These are phyloP conservation scores for Drosophila kambysellisi DNA, from an alignment of 2,888 invertebrate genomes.

Conservation along the genomic window DNA sequence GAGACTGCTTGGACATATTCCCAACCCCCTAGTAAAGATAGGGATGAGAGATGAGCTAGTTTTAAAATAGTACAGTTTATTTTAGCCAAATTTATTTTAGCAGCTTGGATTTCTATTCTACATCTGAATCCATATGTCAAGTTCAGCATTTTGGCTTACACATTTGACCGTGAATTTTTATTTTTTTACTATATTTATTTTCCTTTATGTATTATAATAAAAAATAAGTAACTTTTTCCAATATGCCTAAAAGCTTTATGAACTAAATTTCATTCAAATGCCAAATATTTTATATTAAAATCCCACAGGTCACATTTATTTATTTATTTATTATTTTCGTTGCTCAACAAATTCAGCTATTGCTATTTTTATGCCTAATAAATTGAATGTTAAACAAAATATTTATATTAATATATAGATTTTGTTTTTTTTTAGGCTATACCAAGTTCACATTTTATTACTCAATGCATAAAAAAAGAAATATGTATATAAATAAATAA, in stretches of 20 bases:
- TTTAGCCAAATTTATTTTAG: neutral
- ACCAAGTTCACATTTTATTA: slow-evolving; percentile 33
- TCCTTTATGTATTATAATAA: neutral
- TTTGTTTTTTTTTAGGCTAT: neutral
- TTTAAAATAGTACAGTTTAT: neutral
- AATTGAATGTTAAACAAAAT: neutral
- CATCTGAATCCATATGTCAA: neutral
- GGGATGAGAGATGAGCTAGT: neutral
- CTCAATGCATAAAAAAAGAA: slow-evolving; percentile 44
- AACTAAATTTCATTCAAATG: neutral
- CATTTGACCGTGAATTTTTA: neutral
- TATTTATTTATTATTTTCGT: neutral
- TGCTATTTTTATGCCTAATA: neutral
- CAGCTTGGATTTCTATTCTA: neutral
- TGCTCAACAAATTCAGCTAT: neutral
- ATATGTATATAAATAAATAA: slow-evolving; percentile 17
- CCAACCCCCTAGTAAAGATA: no score
- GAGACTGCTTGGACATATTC: neutral
- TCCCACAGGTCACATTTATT: neutral
- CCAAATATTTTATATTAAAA: neutral
- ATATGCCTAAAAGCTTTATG: neutral
- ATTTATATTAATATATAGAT: neutral
- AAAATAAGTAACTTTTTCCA: neutral
- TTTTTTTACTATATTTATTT: neutral
- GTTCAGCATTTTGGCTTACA: neutral